Conservation (phyloP, 2,113 vertebrate genomes). For the Phycodurus eques region DNA sequence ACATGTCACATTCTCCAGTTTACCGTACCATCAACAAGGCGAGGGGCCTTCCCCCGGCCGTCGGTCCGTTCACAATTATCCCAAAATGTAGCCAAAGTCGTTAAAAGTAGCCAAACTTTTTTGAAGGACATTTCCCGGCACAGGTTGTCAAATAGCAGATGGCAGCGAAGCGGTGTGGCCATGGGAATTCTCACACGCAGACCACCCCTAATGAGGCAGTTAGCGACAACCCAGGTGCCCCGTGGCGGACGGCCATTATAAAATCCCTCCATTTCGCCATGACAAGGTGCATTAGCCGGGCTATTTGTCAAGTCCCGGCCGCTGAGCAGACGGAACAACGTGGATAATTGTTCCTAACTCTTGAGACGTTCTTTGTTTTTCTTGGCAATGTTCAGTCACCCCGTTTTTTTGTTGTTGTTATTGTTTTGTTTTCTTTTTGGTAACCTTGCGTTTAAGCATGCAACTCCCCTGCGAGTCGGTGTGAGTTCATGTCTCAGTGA, state of each 20-base stretch:
- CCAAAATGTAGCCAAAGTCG: neutral
- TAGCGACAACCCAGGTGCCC: slow-evolving; percentile 61
- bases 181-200: slow-evolving; percentile 48
- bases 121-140: neutral
- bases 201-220: slow-evolving; percentile 66
- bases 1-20: neutral
- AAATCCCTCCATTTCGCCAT: slow-evolving; percentile 54
- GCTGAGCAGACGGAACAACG: slow-evolving; percentile 64
- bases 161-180: slow-evolving; percentile 38
- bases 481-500: slow-evolving; percentile 47
- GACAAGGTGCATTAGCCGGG: slow-evolving; percentile 61
- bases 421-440: slow-evolving; percentile 1
- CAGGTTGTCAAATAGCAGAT: slow-evolving; percentile 42
- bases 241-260: slow-evolving; percentile 52
- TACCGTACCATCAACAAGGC: neutral
- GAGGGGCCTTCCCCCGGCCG: neutral
- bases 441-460: slow-evolving; percentile 40
- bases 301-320: slow-evolving; percentile 65
- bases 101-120: slow-evolving; percentile 4
- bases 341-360: slow-evolving; percentile 67
- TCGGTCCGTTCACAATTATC: neutral
- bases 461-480: slow-evolving; percentile 41
- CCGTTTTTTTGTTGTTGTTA: slow-evolving; percentile 23
- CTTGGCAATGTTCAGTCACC: slow-evolving; percentile 63
- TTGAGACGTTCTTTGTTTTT: slow-evolving; percentile 61